These are phyloP conservation scores for Caenorhabditis sp. DNA, from an alignment of 2,888 invertebrate species.

Conservation along the genomic window DNA sequence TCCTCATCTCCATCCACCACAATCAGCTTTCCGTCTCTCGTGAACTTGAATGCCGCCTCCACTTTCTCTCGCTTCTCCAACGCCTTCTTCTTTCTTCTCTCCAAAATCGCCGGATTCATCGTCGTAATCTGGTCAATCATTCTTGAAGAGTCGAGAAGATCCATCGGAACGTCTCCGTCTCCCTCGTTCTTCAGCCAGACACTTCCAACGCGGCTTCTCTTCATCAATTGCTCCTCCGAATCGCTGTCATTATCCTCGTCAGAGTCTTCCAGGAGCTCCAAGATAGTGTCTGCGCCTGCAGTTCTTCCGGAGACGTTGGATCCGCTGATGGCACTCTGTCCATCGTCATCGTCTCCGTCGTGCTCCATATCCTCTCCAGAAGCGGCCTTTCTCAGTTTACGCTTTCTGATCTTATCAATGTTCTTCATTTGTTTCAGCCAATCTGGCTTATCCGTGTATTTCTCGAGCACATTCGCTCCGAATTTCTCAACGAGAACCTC, in stretches of 20 bases:
- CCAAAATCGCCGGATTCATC: constrained; percentile 63
- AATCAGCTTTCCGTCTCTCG: constrained; percentile 70
- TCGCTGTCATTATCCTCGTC: constrained; percentile 70
- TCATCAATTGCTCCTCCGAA: constrained; percentile 61
- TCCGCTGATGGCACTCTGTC: constrained; percentile 48
- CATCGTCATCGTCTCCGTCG: constrained; percentile 66
- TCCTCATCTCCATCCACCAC: constrained; percentile 64
- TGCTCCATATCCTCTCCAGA: constrained; percentile 50
- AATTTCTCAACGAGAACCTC: constrained; percentile 75
- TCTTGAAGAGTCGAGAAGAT: constrained; percentile 69
- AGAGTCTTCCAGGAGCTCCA: constrained; percentile 72
- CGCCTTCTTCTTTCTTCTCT: constrained; percentile 57
- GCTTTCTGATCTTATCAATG: constrained; percentile 68
- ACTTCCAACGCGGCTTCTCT: constrained; percentile 57
- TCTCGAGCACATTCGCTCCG: constrained; percentile 68
- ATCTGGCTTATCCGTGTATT: constrained; percentile 65
- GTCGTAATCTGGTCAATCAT: constrained; percentile 70
- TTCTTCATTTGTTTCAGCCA: constrained; percentile 75
- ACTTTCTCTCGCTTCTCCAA: constrained; percentile 59
- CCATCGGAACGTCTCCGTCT: constrained; percentile 67
- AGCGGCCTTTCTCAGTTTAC: constrained; percentile 57
- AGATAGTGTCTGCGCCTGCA: constrained; percentile 75
- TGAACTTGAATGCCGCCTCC: constrained; percentile 68
- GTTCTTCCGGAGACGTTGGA: constrained; percentile 66
- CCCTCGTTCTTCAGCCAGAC: constrained; percentile 72